Evolutionary conservation across 64 coral and sea anemone species (phyloP), one percentile per base, ranked within the genome.

Genomic region (Stichodactyla helianthus): DNA sequence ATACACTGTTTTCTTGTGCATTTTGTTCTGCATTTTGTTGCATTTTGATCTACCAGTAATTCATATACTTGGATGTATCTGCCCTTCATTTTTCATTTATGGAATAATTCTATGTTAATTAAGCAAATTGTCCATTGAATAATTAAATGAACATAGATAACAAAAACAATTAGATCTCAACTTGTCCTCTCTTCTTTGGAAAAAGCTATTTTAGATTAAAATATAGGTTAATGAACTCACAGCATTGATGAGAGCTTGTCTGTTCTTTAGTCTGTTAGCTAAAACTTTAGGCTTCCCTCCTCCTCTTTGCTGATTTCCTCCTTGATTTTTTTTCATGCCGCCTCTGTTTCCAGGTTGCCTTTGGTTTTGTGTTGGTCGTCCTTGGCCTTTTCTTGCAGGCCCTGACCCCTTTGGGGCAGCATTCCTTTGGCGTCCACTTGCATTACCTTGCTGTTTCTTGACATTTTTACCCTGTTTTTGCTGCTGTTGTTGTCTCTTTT

Each of bases 231-330:
- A 31, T 74, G 1, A 10, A 31, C 78, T 81, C 53, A 81, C 78
- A n/a, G 78, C 78, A 82, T 50, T 92, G 77, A 16, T 82, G 6
- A 54, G 35, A 55, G 20, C 85, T 31, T 82, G 90, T 76, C 65
- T 87, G 63, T 83, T 87, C 51, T 83, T 92, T 31, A 92, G 85
- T 53, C 67, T 87, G 20, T 92, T 92, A 7, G 79, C 79, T 53
- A 86, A 14, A 12, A 87, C 90, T 63, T 54, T 82, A 18, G 84
- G 54, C 0, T 79, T 79, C 50, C 78, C 59, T 81, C 78, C 78
- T 52, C n/a, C 53, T 28, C 77, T 50, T 50, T 79, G 27, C 19
- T 14, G 27, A 79, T 79, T 79, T 18, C 13, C 77, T 52, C 78
- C 78, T 81, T 81, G 78, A 28, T 53, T 52, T 51, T 52, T 81